Evolutionary conservation across 2,888 invertebrate species (phyloP).

Genomic region (Phorcus lineatus): DNA sequence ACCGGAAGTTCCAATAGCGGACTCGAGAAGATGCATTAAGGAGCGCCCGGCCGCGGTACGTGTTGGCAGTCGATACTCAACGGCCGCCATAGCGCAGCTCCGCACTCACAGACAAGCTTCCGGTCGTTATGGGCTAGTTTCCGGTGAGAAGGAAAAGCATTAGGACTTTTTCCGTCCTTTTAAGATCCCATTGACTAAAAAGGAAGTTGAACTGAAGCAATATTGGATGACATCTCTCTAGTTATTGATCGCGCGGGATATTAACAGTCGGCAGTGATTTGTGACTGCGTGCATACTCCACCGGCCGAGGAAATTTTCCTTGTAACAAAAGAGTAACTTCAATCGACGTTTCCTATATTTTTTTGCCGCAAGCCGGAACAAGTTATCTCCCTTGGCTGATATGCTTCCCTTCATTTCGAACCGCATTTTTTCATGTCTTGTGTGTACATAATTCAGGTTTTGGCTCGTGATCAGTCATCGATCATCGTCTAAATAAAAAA

Average conservation of each 20-base stretch:
- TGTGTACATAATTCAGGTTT: slow-evolving; percentile 8
- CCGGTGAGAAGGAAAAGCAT: slow-evolving; percentile 32
- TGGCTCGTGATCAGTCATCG: background rate
- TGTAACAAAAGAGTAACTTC: slow-evolving; percentile 24
- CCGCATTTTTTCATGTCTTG: background rate
- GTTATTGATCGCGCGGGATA: slow-evolving; percentile 17
- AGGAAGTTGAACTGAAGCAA: slow-evolving; percentile 28
- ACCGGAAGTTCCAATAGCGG: background rate
- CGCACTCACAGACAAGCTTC: slow-evolving; percentile 24
- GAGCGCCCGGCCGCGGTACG: background rate
- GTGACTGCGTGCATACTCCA: background rate
- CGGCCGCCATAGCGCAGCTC: slow-evolving; percentile 23
- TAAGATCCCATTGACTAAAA: slow-evolving; percentile 20
- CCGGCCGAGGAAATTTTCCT: background rate
- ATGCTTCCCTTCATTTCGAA: background rate
- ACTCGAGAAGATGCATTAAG: background rate
- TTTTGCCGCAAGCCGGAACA: background rate
- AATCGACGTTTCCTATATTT: slow-evolving; percentile 10
- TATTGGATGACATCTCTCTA: slow-evolving; percentile 27
- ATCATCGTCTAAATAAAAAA: background rate
- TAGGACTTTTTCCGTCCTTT: slow-evolving; percentile 29
- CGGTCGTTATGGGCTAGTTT: slow-evolving; percentile 33
- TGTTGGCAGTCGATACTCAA: background rate
- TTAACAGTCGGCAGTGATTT: slow-evolving; percentile 22
- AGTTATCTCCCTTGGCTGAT: slow-evolving; percentile 13